These are phyloP conservation scores for Allolobophora icterica DNA, from an alignment of 2,888 invertebrate species.

Conservation along the genomic window DNA sequence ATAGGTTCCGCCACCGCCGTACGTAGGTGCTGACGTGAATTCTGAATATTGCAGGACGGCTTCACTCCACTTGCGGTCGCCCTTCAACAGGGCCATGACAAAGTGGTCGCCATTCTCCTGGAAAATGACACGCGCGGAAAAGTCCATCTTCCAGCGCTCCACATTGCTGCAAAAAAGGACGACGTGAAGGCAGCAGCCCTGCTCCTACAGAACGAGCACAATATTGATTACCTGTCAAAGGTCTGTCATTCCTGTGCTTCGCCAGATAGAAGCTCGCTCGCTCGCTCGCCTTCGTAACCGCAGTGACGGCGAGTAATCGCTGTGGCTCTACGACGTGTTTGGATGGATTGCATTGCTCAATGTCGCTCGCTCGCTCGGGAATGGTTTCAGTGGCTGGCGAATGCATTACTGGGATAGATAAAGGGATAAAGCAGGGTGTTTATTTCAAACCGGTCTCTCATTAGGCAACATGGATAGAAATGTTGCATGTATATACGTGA, in stretches of 20 bases:
- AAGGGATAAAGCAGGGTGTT: conserved; percentile 11
- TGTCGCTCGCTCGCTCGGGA: background rate
- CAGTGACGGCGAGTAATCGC: background rate
- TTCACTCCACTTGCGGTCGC: conserved; percentile 99
- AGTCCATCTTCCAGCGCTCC: conserved; percentile 93
- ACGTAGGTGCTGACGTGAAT: background rate
- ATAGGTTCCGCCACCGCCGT: too few relatives aligned
- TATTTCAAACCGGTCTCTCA: background rate
- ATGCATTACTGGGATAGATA: background rate
- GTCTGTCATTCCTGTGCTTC: conserved; percentile 50
- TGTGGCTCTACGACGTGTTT: background rate
- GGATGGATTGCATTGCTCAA: background rate
- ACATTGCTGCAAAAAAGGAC: conserved; percentile 99
- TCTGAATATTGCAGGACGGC: conserved; percentile 76
- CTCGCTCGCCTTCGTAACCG: background rate
- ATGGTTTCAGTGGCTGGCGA: background rate
- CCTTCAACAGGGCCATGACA: conserved; percentile 96
- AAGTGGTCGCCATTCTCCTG: conserved; percentile 93
- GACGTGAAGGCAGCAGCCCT: conserved; percentile 97
- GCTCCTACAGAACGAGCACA: conserved; percentile 94
- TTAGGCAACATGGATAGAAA: background rate
- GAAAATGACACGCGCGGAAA: conserved; percentile 93
- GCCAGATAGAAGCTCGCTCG: background rate
- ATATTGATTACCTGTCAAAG: conserved; percentile 96
- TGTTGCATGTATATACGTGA: background rate